A percentile compares a stretch with the other conserved stretches of the same genome.
phyloP scores from a whole-genome alignment of 1,140 invertebrate species.

The Oryzaephilus surinamensis region DNA sequence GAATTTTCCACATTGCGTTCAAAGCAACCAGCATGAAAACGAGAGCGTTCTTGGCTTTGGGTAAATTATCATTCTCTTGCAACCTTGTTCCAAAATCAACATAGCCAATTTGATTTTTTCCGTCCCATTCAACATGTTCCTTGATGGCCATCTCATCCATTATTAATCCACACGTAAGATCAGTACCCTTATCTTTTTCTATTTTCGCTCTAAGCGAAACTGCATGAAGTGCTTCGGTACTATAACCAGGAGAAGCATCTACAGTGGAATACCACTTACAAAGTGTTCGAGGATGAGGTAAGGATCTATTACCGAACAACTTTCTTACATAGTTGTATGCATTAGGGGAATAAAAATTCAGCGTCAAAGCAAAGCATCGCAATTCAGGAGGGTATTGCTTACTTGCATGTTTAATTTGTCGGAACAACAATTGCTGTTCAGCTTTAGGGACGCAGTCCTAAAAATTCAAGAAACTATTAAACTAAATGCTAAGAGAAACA shows the following conservation, averaged over 20 bases:
- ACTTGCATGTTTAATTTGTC: slow-evolving; percentile 1
- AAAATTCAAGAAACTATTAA: neutral
- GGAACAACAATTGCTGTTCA: slow-evolving; percentile 4
- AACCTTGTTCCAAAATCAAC: slow-evolving; percentile 17
- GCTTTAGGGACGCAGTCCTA: neutral
- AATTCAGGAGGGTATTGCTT: slow-evolving; percentile 15
- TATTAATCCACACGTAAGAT: slow-evolving; percentile 8
- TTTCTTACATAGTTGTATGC: slow-evolving; percentile 19
- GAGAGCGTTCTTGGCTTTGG: slow-evolving; percentile 24
- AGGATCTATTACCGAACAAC: slow-evolving; percentile 18
- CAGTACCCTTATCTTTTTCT: slow-evolving; percentile 2
- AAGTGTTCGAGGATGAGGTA: slow-evolving; percentile 26
- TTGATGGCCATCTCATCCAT: slow-evolving; percentile 24
- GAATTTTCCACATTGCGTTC: slow-evolving; percentile 28
- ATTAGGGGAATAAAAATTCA: slow-evolving; percentile 26
- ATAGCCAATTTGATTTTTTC: slow-evolving; percentile 14
- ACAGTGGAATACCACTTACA: slow-evolving; percentile 26
- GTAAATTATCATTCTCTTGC: slow-evolving; percentile 8
- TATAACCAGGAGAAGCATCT: slow-evolving; percentile 27
- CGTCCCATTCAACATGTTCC: slow-evolving; percentile 20
- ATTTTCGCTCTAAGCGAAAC: neutral
- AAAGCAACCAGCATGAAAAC: slow-evolving; percentile 27
- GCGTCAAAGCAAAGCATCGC: slow-evolving; percentile 21
- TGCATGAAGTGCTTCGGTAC: slow-evolving; percentile 16
- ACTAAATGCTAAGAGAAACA: no score